These are phyloP conservation scores for Marasmarcha lunaedactyla DNA, from an alignment of 2,888 invertebrate species.

Conservation along the genomic window DNA sequence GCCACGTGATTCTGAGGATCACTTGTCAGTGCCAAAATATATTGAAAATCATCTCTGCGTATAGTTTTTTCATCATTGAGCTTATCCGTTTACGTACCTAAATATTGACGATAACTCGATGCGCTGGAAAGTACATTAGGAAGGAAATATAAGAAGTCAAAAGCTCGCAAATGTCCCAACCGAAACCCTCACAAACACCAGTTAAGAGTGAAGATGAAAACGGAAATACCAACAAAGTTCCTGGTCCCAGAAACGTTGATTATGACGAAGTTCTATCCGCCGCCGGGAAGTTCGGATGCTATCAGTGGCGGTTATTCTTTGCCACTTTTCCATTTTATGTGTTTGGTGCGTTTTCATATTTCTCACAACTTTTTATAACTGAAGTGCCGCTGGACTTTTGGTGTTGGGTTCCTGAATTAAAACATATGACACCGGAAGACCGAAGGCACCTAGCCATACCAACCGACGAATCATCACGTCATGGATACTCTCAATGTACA, in stretches of 20 bases:
- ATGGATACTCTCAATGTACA: constrained; percentile 39
- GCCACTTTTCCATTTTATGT: constrained; percentile 37
- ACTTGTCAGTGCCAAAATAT: no score
- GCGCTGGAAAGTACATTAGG: no score
- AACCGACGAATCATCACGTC: constrained; percentile 21
- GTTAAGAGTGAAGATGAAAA: no score
- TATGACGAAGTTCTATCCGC: constrained; percentile 34
- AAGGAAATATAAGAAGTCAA: no score
- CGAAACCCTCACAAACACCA: no score
- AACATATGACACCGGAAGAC: constrained; percentile 30
- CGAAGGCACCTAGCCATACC: constrained; percentile 35
- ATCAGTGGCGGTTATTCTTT: constrained; percentile 33
- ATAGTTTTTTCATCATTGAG: no score
- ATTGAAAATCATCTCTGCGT: no score
- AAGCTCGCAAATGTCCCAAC: no score
- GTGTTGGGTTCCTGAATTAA: constrained; percentile 42
- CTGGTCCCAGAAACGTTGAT: constrained; percentile 23
- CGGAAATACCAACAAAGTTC: no score
- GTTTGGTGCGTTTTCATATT: constrained; percentile 36
- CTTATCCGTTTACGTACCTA: no score
- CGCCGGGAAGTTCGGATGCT: constrained; percentile 40
- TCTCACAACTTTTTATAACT: constrained; percentile 39
- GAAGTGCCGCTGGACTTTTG: constrained; percentile 40
- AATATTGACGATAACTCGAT: no score
- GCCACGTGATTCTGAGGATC: no score